Conservation (phyloP, 2,797 vertebrate species). For the Pteronotus mesoamericanus region DNA sequence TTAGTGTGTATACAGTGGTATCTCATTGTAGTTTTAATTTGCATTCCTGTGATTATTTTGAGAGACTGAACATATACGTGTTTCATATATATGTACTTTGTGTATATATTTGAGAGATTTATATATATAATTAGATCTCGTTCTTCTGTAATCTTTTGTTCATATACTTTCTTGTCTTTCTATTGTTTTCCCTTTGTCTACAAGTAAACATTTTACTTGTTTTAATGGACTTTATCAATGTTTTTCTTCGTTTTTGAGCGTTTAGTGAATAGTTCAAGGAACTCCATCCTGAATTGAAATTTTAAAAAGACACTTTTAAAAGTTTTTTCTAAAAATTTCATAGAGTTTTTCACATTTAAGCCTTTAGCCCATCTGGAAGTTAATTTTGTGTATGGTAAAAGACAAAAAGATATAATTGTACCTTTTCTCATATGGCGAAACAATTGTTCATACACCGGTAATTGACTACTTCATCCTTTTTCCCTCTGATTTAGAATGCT, state of each 20-base stretch:
- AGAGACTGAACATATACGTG: background rate
- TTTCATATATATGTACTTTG: background rate
- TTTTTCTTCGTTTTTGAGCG: background rate
- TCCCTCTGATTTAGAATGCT: background rate
- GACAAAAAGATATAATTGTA: conserved; percentile 34
- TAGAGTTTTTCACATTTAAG: conserved; percentile 8
- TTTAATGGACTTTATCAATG: background rate
- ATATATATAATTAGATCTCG: background rate
- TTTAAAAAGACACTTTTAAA: background rate
- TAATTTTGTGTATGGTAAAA: conserved; percentile 13
- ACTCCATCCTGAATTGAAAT: background rate
- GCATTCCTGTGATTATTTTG: background rate
- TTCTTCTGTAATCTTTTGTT: background rate
- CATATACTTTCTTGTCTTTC: background rate
- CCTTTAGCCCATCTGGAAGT: conserved; percentile 1
- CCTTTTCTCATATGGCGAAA: background rate
- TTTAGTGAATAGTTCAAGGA: background rate
- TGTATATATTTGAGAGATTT: background rate
- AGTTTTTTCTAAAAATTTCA: conserved; percentile 24
- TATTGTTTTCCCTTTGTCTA: background rate
- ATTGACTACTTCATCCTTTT: background rate
- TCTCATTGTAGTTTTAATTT: background rate
- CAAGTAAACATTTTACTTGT: background rate
- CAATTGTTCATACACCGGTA: conserved; percentile 17
- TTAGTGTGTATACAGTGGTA: background rate